A percentile compares a stretch with the other conserved stretches of the same genome.
These are phyloP conservation scores for Muntiacus reevesi DNA, from an alignment of 2,113 vertebrate species.

Conservation along the genomic window DNA sequence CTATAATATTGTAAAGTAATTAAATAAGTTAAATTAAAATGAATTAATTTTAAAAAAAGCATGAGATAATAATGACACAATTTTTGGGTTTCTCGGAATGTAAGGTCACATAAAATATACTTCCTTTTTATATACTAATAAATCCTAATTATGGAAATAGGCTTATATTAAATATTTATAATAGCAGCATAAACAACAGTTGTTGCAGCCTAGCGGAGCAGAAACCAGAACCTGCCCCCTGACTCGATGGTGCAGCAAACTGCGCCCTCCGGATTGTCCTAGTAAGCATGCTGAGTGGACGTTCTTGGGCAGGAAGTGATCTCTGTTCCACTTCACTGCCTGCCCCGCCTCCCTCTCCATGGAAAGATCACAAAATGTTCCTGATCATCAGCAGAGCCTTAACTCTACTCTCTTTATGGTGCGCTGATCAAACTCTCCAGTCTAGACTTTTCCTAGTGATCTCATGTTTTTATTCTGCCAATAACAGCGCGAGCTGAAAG, in stretches of 20 bases:
- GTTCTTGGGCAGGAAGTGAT: background rate
- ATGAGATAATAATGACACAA: background rate
- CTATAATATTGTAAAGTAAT: background rate
- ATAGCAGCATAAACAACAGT: background rate
- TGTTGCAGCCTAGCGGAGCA: background rate
- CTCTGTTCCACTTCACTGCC: accelerated
- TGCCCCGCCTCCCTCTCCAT: background rate
- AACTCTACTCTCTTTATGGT: background rate
- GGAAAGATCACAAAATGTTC: background rate
- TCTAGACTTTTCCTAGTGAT: background rate
- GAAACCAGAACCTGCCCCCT: background rate
- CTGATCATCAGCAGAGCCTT: background rate
- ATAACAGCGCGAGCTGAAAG: background rate
- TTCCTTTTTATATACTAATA: background rate
- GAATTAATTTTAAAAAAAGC: background rate
- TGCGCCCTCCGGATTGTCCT: background rate
- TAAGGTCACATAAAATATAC: background rate
- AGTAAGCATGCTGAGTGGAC: background rate
- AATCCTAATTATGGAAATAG: background rate
- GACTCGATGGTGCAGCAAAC: background rate
- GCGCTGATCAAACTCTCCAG: accelerated
- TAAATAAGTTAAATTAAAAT: too few species aligned
- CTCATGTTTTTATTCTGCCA: background rate
- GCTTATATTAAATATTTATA: background rate
- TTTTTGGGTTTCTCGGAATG: accelerated